Evolutionary conservation across 2,113 vertebrate genomes (phyloP).

Genomic region (Gadus macrocephalus): DNA sequence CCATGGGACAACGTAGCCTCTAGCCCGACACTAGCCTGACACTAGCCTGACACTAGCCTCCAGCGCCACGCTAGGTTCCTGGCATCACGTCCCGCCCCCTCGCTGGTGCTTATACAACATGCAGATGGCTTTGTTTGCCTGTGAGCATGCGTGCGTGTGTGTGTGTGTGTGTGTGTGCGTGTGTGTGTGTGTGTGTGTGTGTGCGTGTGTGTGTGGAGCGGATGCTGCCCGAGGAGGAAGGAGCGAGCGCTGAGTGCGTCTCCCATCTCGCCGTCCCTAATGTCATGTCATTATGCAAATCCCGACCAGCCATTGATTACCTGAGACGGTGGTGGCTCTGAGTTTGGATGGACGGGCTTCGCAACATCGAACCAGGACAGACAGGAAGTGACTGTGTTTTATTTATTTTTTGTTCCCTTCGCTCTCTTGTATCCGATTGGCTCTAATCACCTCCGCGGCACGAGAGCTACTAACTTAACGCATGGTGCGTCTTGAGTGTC

Average conservation of each 20-base stretch:
- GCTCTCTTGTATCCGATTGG: constrained; percentile 29
- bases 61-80: background rate
- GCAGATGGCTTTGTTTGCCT: constrained; percentile 59
- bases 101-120: constrained; percentile 47
- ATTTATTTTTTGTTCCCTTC: background rate
- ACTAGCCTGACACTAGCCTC: no score
- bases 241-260: constrained; percentile 34
- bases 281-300: constrained; percentile 56
- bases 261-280: constrained; percentile 34
- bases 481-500: constrained; percentile 1
- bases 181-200: constrained; percentile 4
- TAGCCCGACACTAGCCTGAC: background rate
- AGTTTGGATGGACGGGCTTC: constrained; percentile 31
- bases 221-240: background rate
- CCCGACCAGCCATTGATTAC: constrained; percentile 57
- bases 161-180: background rate
- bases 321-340: constrained; percentile 32
- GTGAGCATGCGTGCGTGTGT: constrained; percentile 6
- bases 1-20: no score
- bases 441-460: constrained; percentile 47
- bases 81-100: background rate
- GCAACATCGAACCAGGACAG: constrained; percentile 38
- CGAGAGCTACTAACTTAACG: constrained; percentile 25
- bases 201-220: constrained; percentile 16
- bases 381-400: constrained; percentile 14